phyloP scores from a whole-genome alignment of 1,140 invertebrate species.

The Halotydeus destructor region DNA sequence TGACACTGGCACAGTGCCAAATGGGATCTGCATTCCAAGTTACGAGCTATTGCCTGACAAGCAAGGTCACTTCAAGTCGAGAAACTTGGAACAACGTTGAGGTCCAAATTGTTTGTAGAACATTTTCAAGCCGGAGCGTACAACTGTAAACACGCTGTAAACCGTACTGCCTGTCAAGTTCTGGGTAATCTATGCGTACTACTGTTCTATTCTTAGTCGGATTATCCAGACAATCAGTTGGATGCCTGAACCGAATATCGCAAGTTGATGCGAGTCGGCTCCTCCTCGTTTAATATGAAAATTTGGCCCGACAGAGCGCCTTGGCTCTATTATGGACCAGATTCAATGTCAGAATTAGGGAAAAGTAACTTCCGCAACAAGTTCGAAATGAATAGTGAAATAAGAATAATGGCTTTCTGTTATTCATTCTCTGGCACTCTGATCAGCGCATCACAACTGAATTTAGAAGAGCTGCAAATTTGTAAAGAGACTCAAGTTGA shows the following conservation, averaged over 20 bases:
- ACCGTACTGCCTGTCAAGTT: constrained; percentile 36
- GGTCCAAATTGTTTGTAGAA: background rate
- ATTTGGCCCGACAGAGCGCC: background rate
- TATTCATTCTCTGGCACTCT: constrained; percentile 3
- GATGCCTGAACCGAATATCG: constrained; percentile 1
- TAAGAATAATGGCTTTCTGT: background rate
- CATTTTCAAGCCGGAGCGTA: constrained; percentile 4
- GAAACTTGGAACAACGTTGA: background rate
- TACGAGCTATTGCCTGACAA: too few species aligned
- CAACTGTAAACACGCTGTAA: constrained; percentile 9
- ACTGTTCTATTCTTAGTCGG: constrained; percentile 25
- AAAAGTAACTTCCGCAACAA: background rate
- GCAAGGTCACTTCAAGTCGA: too few species aligned
- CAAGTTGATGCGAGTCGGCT: background rate
- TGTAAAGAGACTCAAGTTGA: constrained; percentile 4
- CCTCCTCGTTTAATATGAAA: too few species aligned
- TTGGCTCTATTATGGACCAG: constrained; percentile 3
- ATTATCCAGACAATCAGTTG: background rate
- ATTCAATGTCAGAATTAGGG: constrained; percentile 1
- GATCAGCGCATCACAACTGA: background rate
- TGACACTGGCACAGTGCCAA: too few species aligned
- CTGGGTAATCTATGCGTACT: constrained; percentile 45
- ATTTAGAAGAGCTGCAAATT: constrained; percentile 3
- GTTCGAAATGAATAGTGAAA: background rate
- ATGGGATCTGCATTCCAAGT: too few species aligned